These are phyloP conservation scores for Hedychridium roseum DNA, from an alignment of 2,888 invertebrate species.

Conservation along the genomic window DNA sequence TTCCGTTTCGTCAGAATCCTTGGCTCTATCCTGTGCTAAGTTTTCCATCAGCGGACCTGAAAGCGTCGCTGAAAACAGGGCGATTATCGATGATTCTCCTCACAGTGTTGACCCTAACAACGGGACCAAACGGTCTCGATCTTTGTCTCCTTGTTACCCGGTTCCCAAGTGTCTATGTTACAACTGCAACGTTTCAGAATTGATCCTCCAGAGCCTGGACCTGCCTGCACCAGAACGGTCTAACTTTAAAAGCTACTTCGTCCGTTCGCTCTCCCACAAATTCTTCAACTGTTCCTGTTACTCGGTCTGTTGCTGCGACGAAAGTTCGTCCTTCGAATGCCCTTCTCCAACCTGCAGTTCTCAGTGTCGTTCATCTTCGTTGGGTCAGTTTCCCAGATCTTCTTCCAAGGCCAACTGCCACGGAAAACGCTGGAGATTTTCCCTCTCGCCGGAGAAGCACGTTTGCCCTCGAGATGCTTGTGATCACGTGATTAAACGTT, in stretches of 20 bases:
- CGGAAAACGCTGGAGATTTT: not conserved
- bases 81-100: no score
- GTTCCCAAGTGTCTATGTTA: conserved; percentile 46
- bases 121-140: conserved; percentile 41
- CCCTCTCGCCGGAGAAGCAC: not conserved
- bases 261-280: conserved; percentile 51
- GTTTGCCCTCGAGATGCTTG: no score
- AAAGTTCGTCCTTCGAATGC: conserved; percentile 8
- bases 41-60: no score
- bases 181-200: conserved; percentile 55
- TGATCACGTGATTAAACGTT: no score
- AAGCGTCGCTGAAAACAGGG: no score
- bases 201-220: conserved; percentile 50
- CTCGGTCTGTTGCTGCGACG: conserved; percentile 15
- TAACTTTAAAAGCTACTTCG: conserved; percentile 51
- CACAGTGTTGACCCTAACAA: no score
- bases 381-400: not conserved
- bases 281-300: conserved; percentile 53
- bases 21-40: no score
- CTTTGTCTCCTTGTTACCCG: conserved; percentile 39
- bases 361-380: not conserved
- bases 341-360: no score
- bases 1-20: no score
- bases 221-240: conserved; percentile 50
- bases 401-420: not conserved